Conservation (phyloP, 2,113 vertebrate species). For the Mus spicilegus region DNA sequence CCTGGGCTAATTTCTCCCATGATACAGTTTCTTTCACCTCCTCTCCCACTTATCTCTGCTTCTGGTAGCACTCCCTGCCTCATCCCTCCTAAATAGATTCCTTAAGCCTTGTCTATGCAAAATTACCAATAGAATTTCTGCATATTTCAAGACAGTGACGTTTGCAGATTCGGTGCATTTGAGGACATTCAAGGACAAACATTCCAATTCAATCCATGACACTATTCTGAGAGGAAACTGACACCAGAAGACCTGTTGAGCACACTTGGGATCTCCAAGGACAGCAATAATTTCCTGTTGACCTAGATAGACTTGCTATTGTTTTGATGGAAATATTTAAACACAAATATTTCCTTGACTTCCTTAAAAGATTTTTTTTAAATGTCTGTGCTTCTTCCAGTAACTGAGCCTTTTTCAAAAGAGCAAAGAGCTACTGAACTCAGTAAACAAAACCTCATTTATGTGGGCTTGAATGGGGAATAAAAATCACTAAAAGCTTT, state of each 20-base stretch:
- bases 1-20: not conserved
- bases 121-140: not conserved
- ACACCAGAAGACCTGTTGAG: not conserved
- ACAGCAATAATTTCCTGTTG: not conserved
- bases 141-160: not conserved
- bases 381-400: not conserved
- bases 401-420: conserved; percentile 33
- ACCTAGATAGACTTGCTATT: conserved; percentile 15
- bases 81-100: not conserved
- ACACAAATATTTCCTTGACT: conserved; percentile 40
- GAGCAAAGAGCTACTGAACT: not conserved
- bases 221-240: not conserved
- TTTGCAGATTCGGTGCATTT: not conserved
- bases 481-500: conserved; percentile 19
- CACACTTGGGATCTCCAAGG: not conserved
- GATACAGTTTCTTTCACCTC: not conserved
- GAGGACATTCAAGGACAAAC: not conserved
- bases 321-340: conserved; percentile 50
- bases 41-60: not conserved
- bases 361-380: conserved; percentile 19
- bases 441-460: conserved; percentile 27
- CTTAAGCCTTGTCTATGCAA: not conserved
- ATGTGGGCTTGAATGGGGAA: not conserved
- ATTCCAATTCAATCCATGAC: not conserved
- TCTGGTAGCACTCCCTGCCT: not conserved